Evolutionary conservation across 1,140 invertebrate species (phyloP).

Genomic region (Panagrolaimus sp.): DNA sequence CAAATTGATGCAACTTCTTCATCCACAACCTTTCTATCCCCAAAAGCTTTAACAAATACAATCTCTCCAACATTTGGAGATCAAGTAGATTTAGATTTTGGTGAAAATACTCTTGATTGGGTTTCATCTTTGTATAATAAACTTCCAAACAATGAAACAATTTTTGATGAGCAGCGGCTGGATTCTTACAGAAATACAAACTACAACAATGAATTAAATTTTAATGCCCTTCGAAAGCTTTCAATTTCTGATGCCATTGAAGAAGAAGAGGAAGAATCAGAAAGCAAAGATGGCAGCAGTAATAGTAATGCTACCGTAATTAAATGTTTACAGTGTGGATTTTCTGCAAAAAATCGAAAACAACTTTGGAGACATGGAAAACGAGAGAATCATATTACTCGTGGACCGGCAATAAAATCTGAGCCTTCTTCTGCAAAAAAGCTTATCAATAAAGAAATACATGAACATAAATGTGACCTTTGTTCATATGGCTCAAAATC

Average conservation of each 20-base stretch:
- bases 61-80: neutral
- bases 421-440: neutral
- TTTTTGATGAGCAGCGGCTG: neutral
- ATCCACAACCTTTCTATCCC: neutral
- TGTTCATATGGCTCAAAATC: constrained; percentile 5
- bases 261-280: neutral
- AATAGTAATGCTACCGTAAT: neutral
- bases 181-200: no score
- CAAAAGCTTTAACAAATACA: neutral
- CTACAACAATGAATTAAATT: neutral
- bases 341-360: constrained; percentile 5
- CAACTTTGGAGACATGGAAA: constrained; percentile 12
- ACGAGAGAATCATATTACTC: neutral
- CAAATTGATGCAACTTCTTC: neutral
- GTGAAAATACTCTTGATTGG: constrained; percentile 15
- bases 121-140: neutral
- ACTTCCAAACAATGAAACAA: neutral
- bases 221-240: neutral
- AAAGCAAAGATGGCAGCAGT: neutral
- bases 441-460: neutral
- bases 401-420: neutral
- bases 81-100: neutral
- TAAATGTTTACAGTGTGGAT: constrained; percentile 5
- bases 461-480: constrained; percentile 9
- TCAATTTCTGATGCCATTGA: neutral